A percentile compares a stretch with the other conserved stretches of the same genome.
phyloP scores from a whole-genome alignment of 1,140 invertebrate genomes.

The Tetramorium alpestre region DNA sequence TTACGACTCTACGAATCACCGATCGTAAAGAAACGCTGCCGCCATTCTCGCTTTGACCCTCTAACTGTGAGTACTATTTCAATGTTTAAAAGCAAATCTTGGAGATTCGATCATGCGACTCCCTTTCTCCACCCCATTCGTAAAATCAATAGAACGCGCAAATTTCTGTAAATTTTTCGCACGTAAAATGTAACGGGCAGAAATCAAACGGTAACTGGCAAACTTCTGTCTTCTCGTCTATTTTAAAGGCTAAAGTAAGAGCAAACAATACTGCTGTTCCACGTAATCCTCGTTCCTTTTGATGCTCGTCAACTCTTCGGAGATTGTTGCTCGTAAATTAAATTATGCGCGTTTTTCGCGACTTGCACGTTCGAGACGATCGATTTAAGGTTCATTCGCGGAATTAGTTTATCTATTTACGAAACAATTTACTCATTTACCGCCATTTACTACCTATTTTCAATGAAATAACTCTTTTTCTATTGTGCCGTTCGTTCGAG shows the following conservation, averaged over 20 bases:
- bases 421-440: slow-evolving; percentile 27
- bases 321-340: slow-evolving; percentile 1
- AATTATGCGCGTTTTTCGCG: slow-evolving; percentile 17
- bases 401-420: background rate
- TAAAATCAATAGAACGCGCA: slow-evolving; percentile 39
- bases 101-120: slow-evolving; percentile 38
- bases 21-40: slow-evolving; percentile 50
- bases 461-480: slow-evolving; percentile 30
- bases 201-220: slow-evolving; percentile 26
- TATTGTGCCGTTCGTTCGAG: background rate
- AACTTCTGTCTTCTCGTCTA: background rate
- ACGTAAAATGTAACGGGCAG: slow-evolving; percentile 3
- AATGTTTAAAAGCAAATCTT: slow-evolving; percentile 54
- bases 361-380: background rate
- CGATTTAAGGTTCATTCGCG: background rate
- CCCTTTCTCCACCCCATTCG: background rate
- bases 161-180: slow-evolving; percentile 31
- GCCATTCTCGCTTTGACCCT: slow-evolving; percentile 46
- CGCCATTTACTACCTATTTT: background rate
- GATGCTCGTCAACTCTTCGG: slow-evolving; percentile 6
- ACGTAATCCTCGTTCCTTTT: background rate
- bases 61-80: slow-evolving; percentile 23
- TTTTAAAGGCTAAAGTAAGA: slow-evolving; percentile 7
- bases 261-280: slow-evolving; percentile 28
- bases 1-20: slow-evolving; percentile 28